Percentiles rank a stretch among this genome's conserved stretches.
phyloP scores from a whole-genome alignment of 2,888 invertebrate species.

The Mesochorus sp. region DNA sequence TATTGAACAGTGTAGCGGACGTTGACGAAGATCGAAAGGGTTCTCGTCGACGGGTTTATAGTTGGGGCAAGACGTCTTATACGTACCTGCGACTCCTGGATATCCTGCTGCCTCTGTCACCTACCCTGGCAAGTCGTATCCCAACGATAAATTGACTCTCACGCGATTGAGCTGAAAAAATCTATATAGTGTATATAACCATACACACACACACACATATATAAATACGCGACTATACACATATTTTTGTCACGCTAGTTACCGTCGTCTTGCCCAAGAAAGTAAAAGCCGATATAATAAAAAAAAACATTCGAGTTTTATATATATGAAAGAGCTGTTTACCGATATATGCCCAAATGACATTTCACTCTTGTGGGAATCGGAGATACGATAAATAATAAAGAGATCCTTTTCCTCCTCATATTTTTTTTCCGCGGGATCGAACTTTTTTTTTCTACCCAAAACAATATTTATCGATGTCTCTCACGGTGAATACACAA shows the following conservation, averaged over 20 bases:
- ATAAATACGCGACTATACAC: background rate
- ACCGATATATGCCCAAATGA: background rate
- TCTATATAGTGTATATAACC: background rate
- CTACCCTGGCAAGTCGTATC: slow-evolving; percentile 21
- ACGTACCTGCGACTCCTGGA: slow-evolving; percentile 36
- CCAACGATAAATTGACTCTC: slow-evolving; percentile 43
- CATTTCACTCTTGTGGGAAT: slow-evolving; percentile 3
- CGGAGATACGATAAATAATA: slow-evolving; percentile 1
- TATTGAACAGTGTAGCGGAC: slow-evolving; percentile 18
- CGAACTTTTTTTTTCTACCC: background rate
- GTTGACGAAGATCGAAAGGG: slow-evolving; percentile 58
- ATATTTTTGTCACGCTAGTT: slow-evolving; percentile 26
- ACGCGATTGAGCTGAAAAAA: slow-evolving; percentile 15
- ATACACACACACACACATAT: slow-evolving; percentile 10
- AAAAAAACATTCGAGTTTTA: background rate
- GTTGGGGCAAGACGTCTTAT: slow-evolving; percentile 37
- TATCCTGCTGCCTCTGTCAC: background rate
- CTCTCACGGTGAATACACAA: background rate
- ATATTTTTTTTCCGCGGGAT: background rate
- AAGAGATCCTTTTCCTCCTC: background rate
- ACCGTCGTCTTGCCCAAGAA: background rate
- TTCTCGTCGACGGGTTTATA: slow-evolving; percentile 40
- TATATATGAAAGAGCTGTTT: background rate
- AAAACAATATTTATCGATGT: background rate
- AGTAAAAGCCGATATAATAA: slow-evolving; percentile 18